These are phyloP conservation scores for Struthio camelus DNA, from an alignment of 2,113 vertebrate genomes.

Conservation along the genomic window DNA sequence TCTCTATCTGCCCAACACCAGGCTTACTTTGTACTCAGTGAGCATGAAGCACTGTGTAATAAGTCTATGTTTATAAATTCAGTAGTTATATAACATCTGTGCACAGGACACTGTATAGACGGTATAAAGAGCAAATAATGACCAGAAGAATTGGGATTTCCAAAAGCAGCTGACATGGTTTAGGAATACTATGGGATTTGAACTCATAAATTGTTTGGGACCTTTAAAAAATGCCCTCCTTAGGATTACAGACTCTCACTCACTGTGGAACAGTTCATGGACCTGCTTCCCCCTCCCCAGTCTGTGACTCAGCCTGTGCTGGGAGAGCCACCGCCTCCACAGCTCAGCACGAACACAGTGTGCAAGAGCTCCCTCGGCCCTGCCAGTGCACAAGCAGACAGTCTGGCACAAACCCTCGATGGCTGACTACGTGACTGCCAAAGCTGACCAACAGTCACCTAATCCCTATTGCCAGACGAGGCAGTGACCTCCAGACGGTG, in stretches of 20 bases:
- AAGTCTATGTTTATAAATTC: neutral
- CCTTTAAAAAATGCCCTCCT: neutral
- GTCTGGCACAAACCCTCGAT: neutral
- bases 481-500: neutral
- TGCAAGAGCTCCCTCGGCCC: neutral
- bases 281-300: neutral
- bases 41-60: neutral
- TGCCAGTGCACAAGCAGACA: fast-evolving
- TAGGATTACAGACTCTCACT: neutral
- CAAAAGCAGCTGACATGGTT: neutral
- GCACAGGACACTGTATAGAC: neutral
- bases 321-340: neutral
- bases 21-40: neutral
- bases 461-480: neutral
- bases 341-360: neutral
- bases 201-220: neutral
- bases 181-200: neutral
- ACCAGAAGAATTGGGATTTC: neutral
- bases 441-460: neutral
- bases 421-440: neutral
- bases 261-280: neutral
- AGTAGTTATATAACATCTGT: constrained; percentile 7
- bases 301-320: neutral
- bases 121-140: constrained; percentile 33
- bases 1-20: neutral